Conservation (phyloP, 2,113 vertebrate species). For the Ammospiza nelsoni region DNA sequence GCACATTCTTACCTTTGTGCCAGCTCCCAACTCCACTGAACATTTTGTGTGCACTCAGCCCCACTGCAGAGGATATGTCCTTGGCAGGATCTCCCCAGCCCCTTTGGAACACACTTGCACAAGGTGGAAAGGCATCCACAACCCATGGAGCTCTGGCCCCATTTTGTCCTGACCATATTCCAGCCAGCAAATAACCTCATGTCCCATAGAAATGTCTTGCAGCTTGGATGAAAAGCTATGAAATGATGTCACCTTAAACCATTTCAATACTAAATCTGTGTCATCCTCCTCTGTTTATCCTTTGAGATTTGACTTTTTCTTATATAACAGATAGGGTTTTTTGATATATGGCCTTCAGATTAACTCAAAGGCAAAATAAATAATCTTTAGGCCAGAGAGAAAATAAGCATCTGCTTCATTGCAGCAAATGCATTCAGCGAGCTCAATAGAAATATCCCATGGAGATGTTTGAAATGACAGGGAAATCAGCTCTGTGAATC, state of each 20-base stretch:
- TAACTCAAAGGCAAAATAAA: conserved; percentile 53
- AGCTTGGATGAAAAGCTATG: neutral
- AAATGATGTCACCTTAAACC: neutral
- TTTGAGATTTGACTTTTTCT: conserved; percentile 11
- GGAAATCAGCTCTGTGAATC: conserved; percentile 33
- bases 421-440: neutral
- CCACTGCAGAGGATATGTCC: neutral
- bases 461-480: conserved; percentile 57
- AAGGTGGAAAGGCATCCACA: neutral
- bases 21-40: neutral
- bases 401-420: conserved; percentile 47
- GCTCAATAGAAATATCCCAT: conserved; percentile 43
- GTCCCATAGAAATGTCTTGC: neutral
- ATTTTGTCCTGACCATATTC: neutral
- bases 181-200: neutral
- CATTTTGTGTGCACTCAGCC: neutral
- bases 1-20: neutral
- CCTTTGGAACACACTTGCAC: neutral
- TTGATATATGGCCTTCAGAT: conserved; percentile 46
- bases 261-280: neutral
- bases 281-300: neutral
- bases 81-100: neutral
- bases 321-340: conserved; percentile 4
- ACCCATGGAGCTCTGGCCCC: accelerated
- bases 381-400: conserved; percentile 15